Evolutionary conservation across 1,140 invertebrate species (phyloP).

Genomic region (Diorhabda sublineata): DNA sequence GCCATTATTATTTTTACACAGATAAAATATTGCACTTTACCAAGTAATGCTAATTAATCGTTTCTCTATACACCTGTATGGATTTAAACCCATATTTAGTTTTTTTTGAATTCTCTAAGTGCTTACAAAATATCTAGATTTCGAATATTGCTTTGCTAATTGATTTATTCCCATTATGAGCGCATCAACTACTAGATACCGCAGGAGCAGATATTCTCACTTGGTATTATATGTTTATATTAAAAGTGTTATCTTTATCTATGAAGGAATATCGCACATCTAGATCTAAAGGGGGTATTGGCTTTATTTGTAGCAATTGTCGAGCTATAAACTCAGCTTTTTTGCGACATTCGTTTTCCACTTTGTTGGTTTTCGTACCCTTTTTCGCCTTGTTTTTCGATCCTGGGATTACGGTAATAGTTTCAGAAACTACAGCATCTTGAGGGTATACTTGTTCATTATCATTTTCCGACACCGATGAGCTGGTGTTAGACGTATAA

Average conservation of each 20-base stretch:
- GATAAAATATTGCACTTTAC: too few relatives aligned
- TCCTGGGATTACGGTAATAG: background rate
- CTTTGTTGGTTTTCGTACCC: background rate
- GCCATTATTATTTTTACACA: too few relatives aligned
- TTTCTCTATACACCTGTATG: too few relatives aligned
- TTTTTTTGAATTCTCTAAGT: too few relatives aligned
- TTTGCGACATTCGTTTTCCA: background rate
- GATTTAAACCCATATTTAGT: too few relatives aligned
- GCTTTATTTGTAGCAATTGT: background rate
- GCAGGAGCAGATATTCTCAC: too few relatives aligned
- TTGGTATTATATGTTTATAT: background rate
- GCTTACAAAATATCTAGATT: too few relatives aligned
- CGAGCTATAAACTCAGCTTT: background rate
- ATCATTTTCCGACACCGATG: background rate
- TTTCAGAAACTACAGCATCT: background rate
- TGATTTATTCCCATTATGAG: too few relatives aligned
- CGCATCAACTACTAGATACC: too few relatives aligned
- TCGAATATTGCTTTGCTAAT: too few relatives aligned
- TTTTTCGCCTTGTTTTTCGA: too few relatives aligned
- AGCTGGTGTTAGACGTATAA: background rate
- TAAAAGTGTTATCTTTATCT: background rate
- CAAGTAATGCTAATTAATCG: too few relatives aligned
- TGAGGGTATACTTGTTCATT: background rate
- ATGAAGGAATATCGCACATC: background rate
- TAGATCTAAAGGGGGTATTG: background rate